Evolutionary conservation across 1,140 invertebrate species (phyloP).

Genomic region (Chironomus striatipennis): DNA sequence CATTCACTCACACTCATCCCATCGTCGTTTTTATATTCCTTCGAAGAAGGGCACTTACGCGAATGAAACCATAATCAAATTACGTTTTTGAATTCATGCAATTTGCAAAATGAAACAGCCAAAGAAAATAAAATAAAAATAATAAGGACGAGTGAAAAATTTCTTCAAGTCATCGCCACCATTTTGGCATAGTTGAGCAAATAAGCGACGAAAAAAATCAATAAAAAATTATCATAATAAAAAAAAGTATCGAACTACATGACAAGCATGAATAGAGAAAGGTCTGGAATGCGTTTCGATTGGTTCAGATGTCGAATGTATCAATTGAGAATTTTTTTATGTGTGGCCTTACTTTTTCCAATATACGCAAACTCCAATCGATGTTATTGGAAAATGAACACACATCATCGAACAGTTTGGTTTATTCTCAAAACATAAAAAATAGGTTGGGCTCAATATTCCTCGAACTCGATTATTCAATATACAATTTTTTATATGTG

Average conservation of each 20-base stretch:
- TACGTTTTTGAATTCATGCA: slow-evolving; percentile 17
- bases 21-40: too few relatives aligned
- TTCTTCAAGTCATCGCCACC: slow-evolving; percentile 9
- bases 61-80: slow-evolving; percentile 22
- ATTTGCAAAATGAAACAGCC: slow-evolving; percentile 9
- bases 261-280: not conserved
- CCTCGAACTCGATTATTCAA: not conserved
- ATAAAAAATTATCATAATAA: not conserved
- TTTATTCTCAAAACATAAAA: not conserved
- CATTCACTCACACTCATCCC: too few relatives aligned
- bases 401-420: not conserved
- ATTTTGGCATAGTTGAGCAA: slow-evolving; percentile 14
- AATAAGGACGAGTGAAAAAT: not conserved
- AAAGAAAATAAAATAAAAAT: not conserved
- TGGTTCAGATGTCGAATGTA: slow-evolving; percentile 11
- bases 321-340: not conserved
- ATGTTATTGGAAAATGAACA: not conserved
- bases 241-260: not conserved
- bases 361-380: slow-evolving; percentile 20
- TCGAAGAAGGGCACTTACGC: slow-evolving; percentile 2
- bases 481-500: not conserved
- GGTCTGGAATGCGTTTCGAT: not conserved
- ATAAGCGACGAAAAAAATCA: not conserved
- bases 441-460: not conserved
- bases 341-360: too few relatives aligned